Conservation (phyloP, 2,113 vertebrate genomes). For the Mesoclemmys tuberculata region DNA sequence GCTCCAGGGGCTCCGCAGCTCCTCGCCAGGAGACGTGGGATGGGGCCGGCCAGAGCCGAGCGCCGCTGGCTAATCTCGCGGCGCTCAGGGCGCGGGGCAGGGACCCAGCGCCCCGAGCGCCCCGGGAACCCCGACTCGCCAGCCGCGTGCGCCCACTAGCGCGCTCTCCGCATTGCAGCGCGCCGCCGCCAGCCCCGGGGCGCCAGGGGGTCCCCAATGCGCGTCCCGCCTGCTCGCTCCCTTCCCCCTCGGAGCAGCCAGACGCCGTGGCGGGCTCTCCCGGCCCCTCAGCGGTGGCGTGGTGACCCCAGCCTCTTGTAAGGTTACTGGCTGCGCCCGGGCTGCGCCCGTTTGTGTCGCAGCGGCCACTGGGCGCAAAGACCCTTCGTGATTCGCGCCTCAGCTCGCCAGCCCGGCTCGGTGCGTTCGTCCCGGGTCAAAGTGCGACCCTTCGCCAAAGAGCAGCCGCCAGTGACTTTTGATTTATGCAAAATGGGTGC, state of each 20-base stretch:
- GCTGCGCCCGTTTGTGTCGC: neutral
- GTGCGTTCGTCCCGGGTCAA: conserved; percentile 28
- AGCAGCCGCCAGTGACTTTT: conserved; percentile 24
- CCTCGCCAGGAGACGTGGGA: neutral
- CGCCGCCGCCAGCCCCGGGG: too few species aligned
- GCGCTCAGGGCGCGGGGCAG: too few species aligned
- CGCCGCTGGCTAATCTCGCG: too few species aligned
- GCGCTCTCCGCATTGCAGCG: neutral
- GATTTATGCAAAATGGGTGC: conserved; percentile 10
- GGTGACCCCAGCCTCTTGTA: neutral
- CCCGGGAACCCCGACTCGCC: neutral
- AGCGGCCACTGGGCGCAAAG: neutral
- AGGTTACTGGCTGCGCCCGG: neutral
- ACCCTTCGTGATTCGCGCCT: neutral
- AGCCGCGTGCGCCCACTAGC: neutral
- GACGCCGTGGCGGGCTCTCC: too few species aligned
- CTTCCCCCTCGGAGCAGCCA: neutral
- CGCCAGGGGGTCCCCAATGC: too few species aligned
- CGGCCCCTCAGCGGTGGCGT: neutral
- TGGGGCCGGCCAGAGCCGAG: too few species aligned
- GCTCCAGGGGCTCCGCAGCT: neutral
- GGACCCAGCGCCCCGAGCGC: neutral
- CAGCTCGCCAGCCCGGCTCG: neutral
- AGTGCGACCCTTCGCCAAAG: neutral
- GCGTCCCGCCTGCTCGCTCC: neutral